Conservation (phyloP, 2,797 vertebrate genomes). For the Psittacula derbiana region DNA sequence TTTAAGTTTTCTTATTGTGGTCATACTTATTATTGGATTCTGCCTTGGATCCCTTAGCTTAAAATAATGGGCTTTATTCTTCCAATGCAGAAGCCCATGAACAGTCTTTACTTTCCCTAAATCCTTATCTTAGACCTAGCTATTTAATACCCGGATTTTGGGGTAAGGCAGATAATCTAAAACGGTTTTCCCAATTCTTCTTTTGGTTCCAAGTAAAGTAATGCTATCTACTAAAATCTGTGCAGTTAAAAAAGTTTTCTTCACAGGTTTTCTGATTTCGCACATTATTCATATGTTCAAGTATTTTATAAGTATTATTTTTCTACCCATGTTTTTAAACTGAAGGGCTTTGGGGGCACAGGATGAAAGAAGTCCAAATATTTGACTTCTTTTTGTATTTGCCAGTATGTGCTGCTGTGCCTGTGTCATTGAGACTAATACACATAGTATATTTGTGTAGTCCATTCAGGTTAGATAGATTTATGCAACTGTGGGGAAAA, state of each 20-base stretch:
- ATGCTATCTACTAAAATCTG: background rate
- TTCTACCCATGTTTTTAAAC: rapidly evolving
- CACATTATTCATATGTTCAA: background rate
- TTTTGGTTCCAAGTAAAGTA: background rate
- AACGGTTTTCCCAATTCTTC: background rate
- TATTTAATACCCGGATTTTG: background rate
- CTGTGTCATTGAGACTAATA: background rate
- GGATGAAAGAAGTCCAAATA: background rate
- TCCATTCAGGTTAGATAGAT: background rate
- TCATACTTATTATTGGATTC: background rate
- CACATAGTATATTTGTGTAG: too few relatives aligned
- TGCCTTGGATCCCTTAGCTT: background rate
- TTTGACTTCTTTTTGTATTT: background rate
- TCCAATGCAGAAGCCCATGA: background rate
- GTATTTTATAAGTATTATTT: background rate
- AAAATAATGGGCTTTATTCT: background rate
- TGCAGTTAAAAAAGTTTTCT: background rate
- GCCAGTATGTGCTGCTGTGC: background rate
- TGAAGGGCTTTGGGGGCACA: background rate
- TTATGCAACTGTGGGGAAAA: background rate
- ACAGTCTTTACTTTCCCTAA: background rate
- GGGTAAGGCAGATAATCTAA: background rate
- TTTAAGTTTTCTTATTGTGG: background rate
- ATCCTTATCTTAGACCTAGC: background rate
- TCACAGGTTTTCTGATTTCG: background rate